Conservation (phyloP, 2,888 invertebrate genomes). For the Xylophagus ater region DNA sequence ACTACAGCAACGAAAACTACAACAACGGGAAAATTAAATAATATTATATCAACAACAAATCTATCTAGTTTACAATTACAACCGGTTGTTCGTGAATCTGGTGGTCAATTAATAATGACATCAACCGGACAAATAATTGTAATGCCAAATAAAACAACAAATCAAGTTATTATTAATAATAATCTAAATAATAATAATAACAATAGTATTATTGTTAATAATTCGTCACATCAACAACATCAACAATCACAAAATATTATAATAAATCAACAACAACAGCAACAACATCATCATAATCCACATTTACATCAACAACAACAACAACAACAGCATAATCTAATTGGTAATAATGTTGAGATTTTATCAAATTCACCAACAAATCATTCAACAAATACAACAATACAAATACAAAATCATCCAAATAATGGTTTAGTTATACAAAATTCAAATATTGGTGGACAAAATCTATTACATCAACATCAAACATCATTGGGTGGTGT, state of each 20-base stretch:
- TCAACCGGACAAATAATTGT: constrained; percentile 38
- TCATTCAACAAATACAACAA: constrained; percentile 8
- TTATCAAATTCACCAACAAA: constrained; percentile 10
- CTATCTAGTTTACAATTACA: constrained; percentile 26
- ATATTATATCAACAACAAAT: constrained; percentile 19
- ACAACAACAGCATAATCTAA: constrained; percentile 5
- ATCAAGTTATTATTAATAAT: constrained; percentile 23
- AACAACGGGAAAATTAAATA: constrained; percentile 14
- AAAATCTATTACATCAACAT: constrained; percentile 16
- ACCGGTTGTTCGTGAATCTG: constrained; percentile 25
- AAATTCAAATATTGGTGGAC: constrained; percentile 17
- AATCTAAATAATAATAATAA: constrained; percentile 14
- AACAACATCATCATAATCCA: constrained; percentile 2
- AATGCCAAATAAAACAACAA: constrained; percentile 25
- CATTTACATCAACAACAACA: constrained; percentile 7
- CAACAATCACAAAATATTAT: constrained; percentile 17
- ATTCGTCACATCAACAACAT: constrained; percentile 17
- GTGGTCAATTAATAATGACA: constrained; percentile 38
- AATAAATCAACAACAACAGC: constrained; percentile 10
- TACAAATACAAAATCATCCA: constrained; percentile 16
- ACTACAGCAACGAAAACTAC: constrained; percentile 9
- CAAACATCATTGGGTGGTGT: no score
- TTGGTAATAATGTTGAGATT: constrained; percentile 16
- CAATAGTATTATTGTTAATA: constrained; percentile 13
- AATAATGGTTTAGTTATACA: constrained; percentile 20